Percentiles rank a stretch among this genome's conserved stretches.
These are phyloP conservation scores for Troides oblongomaculatus DNA, from an alignment of 2,888 invertebrate species.

Conservation along the genomic window DNA sequence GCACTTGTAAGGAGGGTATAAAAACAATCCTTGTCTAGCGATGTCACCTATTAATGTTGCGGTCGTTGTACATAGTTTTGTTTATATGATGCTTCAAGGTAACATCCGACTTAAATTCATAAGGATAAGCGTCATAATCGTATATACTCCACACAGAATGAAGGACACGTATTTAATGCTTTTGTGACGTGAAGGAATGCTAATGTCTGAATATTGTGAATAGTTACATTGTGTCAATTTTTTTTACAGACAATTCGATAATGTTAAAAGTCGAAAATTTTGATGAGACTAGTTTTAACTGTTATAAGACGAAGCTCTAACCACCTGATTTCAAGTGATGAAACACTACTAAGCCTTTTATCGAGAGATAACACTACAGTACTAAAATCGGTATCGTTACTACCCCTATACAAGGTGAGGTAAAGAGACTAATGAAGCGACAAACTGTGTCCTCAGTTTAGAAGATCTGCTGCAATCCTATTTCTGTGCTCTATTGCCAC, in stretches of 20 bases:
- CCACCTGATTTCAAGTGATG: no score
- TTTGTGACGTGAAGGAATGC: conserved; percentile 9
- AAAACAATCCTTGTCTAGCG: background rate
- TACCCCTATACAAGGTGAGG: no score
- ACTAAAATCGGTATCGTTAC: no score
- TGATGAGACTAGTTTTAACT: no score
- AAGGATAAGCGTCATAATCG: conserved; percentile 1
- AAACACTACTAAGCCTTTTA: no score
- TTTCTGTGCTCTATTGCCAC: no score
- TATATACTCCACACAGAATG: background rate
- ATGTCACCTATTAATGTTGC: background rate
- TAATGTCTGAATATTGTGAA: background rate
- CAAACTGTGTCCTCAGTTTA: no score
- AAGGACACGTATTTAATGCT: conserved; percentile 3
- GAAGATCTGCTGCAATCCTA: no score
- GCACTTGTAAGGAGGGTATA: background rate
- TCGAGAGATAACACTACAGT: no score
- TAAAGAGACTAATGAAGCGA: no score
- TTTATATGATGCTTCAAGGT: background rate
- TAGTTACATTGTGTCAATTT: background rate
- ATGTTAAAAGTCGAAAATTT: no score
- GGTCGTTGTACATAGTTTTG: background rate
- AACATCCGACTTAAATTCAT: background rate
- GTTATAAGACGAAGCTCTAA: no score
- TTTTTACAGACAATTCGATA: background rate